Evolutionary conservation across 2,113 vertebrate genomes (phyloP), one percentile per base, ranked within the genome.

Genomic region (Felis chaus): DNA sequence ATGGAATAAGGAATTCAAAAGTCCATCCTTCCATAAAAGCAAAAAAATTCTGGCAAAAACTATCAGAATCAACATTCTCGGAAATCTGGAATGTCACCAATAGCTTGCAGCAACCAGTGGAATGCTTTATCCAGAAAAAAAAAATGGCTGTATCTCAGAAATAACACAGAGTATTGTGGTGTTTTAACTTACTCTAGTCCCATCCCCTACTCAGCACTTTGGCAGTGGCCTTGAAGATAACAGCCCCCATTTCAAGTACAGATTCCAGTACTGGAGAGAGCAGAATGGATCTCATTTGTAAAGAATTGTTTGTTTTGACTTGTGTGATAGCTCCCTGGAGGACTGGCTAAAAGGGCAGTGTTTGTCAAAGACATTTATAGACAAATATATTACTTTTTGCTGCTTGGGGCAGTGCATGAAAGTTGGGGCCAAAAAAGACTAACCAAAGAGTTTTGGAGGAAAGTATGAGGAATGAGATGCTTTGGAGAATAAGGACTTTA

Each of bases 321-420:
- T 69, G 23, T 55, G 27, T 71, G 50, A 55, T 92, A 55, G 21
- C n/a, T 95, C 83, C 53, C 66, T 88, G 55, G 83, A 81, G 65
- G 29, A 39, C 76, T 69, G 33, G 61, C 78, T 87, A 76, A 83
- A 92, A 96, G 61, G 48, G 57, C 50, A 69, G 23, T 92, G 82
- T 83, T 92, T 94, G 57, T 82, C 68, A 92, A 63, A 92, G 92
- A 57, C 50, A 83, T 69, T 88, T 88, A 88, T n/a, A 83, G 33
- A 39, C 76, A 68, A 74, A 7, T 16, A 8, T 85, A 86, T 96
- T 91, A 74, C 55, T 94, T 94, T n/a, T 23, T 78, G 76, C 61
- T 78, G 69, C 69, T 79, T 53, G 23, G 18, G 10, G 65, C 33
- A 68, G 16, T 53, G 57, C 36, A 76, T 76, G 66, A 82, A 94